Base-by-base conservation (phyloP, 2,113 vertebrate species). In the Thunnus thynnus region DNA sequence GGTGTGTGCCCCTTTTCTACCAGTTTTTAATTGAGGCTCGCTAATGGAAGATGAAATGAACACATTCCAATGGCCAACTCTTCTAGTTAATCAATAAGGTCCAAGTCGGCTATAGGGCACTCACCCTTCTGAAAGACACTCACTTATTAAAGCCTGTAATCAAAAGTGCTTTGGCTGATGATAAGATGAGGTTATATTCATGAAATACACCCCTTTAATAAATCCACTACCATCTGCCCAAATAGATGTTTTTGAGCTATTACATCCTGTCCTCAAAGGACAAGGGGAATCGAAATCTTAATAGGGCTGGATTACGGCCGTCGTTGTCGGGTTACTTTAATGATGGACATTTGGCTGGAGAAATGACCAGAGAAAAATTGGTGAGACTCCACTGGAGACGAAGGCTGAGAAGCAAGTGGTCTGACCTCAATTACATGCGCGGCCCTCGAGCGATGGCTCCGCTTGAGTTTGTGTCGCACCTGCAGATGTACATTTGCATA, bases 171-270 rank as follows among this genome's bases (percentile, higher is more conserved):
- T 76, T n/a, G 57, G 78, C 76, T 75, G 70, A 72, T 58, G 79
- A 80, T 61, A 47, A 81, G 67, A 82, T 79, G 80, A 79, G 80
- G 74, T 84, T 76, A 62, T 80, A 86, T 80, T 83, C 72, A 80
- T 87, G 80, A 88, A 91, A 92, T 83, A 88, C 61, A 36, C 76
- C 75, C 63, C 41, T 63, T 86, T 91, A 88, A 90, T 87, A 88
- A 89, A 87, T 88, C 82, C 77, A 82, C 64, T 82, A 58, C 76
- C 76, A 83, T 76, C 74, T 76, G 86, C 84, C 85, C 84, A 84
- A 87, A 89, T 84, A 79, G 79, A 91, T 88, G 80, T 88, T 88
- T 92, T 93, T 75, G 77, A 87, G 88, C 83, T 81, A 92, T 92
- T 85, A 80, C 77, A 88, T 80, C 80, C 84, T 76, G 89, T 91